phyloP scores from a whole-genome alignment of 2,113 vertebrate species.

The Fulica atra region DNA sequence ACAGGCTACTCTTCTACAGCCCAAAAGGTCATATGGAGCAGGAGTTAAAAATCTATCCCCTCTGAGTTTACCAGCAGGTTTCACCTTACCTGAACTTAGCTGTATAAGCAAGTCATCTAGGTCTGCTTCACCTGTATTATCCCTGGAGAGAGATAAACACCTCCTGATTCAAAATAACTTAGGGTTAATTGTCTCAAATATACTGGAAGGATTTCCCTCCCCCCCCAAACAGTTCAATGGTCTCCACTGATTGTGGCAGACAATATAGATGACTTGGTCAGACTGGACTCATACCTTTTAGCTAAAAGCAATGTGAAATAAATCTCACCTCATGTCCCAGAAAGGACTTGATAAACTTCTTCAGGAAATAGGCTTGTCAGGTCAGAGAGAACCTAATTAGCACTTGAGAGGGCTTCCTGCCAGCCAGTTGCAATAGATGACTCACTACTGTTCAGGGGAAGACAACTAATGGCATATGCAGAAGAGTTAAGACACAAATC shows the following conservation, averaged over 20 bases:
- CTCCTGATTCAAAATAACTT: neutral
- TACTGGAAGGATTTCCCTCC: neutral
- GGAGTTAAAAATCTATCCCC: neutral
- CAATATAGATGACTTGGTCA: neutral
- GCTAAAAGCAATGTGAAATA: neutral
- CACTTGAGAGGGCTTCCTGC: neutral
- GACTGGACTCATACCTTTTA: neutral
- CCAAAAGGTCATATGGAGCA: neutral
- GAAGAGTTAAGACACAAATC: neutral
- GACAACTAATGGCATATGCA: neutral
- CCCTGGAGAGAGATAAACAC: neutral
- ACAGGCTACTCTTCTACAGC: neutral
- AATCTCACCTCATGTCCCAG: neutral
- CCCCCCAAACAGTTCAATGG: accelerated
- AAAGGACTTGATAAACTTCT: neutral
- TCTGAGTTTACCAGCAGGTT: neutral
- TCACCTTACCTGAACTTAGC: neutral
- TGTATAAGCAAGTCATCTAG: neutral
- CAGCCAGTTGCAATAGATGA: neutral
- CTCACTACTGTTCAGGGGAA: neutral
- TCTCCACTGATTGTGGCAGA: neutral
- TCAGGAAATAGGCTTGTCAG: neutral
- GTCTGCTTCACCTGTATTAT: neutral
- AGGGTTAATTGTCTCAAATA: neutral
- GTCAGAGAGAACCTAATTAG: neutral